A percentile compares a stretch with the other conserved stretches of the same genome.
Evolutionary conservation across 2,888 invertebrate genomes (phyloP).

Genomic region (Autographa gamma): DNA sequence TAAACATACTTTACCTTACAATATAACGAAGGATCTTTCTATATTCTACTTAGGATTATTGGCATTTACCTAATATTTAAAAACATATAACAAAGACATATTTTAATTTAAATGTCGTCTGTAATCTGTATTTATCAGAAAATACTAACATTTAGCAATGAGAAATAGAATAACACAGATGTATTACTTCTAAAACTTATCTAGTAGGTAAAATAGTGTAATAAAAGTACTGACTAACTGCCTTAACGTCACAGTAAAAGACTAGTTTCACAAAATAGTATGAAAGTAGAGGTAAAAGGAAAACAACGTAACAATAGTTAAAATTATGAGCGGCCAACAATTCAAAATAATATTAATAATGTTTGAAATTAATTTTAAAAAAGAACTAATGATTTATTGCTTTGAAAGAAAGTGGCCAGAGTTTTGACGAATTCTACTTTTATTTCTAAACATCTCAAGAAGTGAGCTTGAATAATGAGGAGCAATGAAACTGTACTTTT

Average conservation of each 20-base stretch:
- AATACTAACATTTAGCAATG: background rate
- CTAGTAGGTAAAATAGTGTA: background rate
- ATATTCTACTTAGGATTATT: background rate
- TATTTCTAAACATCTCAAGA: too few relatives aligned
- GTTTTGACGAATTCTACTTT: too few relatives aligned
- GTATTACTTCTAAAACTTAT: background rate
- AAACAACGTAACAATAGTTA: background rate
- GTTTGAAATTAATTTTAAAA: too few relatives aligned
- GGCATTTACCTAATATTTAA: background rate
- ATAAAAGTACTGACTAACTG: conserved; percentile 4
- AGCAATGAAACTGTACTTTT: too few relatives aligned
- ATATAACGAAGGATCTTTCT: background rate
- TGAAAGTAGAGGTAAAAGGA: background rate
- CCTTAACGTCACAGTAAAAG: background rate
- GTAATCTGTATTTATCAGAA: background rate
- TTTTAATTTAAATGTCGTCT: background rate
- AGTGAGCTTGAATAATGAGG: too few relatives aligned
- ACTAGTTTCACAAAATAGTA: background rate
- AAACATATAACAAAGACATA: too few relatives aligned
- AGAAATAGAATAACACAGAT: background rate
- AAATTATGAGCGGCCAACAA: too few relatives aligned
- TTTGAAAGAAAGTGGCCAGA: too few relatives aligned
- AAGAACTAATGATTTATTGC: too few relatives aligned
- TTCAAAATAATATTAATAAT: too few relatives aligned
- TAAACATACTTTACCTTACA: background rate